Conservation (phyloP, 1,140 invertebrate genomes). For the Zaprionus ghesquierei region DNA sequence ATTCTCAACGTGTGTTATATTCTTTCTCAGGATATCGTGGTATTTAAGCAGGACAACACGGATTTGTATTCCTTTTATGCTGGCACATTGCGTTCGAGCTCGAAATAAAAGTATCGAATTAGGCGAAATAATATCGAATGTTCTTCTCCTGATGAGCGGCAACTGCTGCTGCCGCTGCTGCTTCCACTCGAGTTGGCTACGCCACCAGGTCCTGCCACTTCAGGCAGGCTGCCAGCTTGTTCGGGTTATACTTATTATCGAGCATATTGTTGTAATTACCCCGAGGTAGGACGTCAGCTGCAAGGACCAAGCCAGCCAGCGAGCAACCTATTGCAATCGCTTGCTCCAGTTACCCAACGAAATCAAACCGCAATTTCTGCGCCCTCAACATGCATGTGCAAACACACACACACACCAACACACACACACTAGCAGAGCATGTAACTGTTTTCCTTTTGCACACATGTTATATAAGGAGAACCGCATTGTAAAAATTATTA, state of each 20-base stretch:
- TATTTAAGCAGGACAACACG: constrained; percentile 41
- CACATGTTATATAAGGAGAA: constrained; percentile 16
- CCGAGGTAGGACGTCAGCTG: constrained; percentile 54
- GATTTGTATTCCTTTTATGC: constrained; percentile 25
- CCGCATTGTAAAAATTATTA: constrained; percentile 28
- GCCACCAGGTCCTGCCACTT: neutral
- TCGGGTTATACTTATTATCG: constrained; percentile 7
- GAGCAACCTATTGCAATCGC: constrained; percentile 3
- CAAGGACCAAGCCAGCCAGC: too few relatives aligned
- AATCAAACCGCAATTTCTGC: constrained; percentile 66
- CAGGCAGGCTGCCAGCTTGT: neutral
- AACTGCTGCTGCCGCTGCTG: constrained; percentile 11
- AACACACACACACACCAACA: constrained; percentile 41
- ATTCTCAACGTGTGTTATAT: constrained; percentile 26
- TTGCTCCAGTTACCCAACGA: constrained; percentile 23
- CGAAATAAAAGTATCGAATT: constrained; percentile 81
- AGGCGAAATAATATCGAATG: constrained; percentile 81
- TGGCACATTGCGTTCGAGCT: constrained; percentile 30
- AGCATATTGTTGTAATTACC: constrained; percentile 57
- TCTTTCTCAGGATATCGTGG: constrained; percentile 6
- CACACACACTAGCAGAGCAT: neutral
- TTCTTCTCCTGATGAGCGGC: constrained; percentile 26
- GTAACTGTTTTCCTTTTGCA: constrained; percentile 38
- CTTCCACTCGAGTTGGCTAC: constrained; percentile 71
- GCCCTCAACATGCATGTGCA: constrained; percentile 61